phyloP scores from a whole-genome alignment of 2,113 vertebrate genomes.

The Emydura subglobosa region DNA sequence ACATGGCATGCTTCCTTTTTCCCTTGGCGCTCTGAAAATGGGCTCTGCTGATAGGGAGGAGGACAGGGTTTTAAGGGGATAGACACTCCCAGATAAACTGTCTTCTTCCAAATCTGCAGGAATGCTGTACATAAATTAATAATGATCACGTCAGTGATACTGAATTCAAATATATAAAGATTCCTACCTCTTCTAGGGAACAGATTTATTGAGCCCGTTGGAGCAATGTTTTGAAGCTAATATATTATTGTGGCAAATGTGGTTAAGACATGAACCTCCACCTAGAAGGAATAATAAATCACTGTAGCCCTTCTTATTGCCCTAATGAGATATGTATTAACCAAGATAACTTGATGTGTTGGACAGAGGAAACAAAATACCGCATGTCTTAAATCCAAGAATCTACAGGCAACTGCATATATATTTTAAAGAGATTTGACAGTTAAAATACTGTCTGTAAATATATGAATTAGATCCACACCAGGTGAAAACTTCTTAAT shows the following conservation, averaged over 20 bases:
- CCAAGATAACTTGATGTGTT: neutral
- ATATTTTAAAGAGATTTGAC: neutral
- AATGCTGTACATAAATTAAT: neutral
- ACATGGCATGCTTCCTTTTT: neutral
- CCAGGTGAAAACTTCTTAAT: neutral
- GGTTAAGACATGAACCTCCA: neutral
- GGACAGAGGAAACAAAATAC: neutral
- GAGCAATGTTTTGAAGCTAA: neutral
- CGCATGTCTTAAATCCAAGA: neutral
- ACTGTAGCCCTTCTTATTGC: neutral
- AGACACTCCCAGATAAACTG: neutral
- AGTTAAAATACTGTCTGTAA: neutral
- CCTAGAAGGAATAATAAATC: neutral
- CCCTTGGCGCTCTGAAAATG: neutral
- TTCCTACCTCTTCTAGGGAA: accelerated
- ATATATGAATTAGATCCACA: neutral
- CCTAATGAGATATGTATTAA: neutral
- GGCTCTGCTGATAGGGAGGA: neutral
- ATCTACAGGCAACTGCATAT: neutral
- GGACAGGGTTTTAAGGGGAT: neutral
- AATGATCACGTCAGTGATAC: neutral
- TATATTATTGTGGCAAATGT: neutral
- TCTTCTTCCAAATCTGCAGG: neutral
- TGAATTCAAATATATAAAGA: neutral
- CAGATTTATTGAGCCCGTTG: neutral